phyloP scores from a whole-genome alignment of 2,113 vertebrate genomes.

The Hippopotamus amphibius region DNA sequence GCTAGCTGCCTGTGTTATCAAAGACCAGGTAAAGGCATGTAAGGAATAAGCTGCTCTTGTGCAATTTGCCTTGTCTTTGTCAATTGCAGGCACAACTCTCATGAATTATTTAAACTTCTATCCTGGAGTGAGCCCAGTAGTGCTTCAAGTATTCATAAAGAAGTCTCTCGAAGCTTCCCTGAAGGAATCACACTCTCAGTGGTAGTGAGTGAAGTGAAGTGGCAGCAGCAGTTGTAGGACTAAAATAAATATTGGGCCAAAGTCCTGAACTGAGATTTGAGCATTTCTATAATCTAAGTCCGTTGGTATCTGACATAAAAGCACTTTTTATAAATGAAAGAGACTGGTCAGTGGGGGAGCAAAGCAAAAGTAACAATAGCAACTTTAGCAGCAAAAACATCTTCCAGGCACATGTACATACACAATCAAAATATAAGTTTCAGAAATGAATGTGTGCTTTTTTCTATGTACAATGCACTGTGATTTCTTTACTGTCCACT shows the following conservation, averaged over 20 bases:
- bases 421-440: not conserved
- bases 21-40: not conserved
- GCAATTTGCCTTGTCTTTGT: constrained; percentile 52
- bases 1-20: constrained; percentile 44
- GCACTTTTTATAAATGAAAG: constrained; percentile 5
- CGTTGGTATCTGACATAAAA: not conserved
- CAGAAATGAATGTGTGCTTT: not conserved
- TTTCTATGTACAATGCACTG: not conserved
- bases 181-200: not conserved
- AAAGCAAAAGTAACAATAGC: not conserved
- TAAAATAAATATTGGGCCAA: not conserved
- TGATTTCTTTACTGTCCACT: not conserved
- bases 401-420: not conserved
- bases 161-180: not conserved
- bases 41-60: constrained; percentile 13
- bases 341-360: not conserved
- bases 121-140: constrained; percentile 8
- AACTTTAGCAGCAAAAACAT: not conserved
- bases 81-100: constrained; percentile 6
- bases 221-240: not conserved
- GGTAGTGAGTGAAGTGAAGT: not conserved
- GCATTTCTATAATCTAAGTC: not conserved
- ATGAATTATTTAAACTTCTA: constrained; percentile 66
- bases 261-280: constrained; percentile 34
- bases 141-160: constrained; percentile 52